These are phyloP conservation scores for Isoperla grammatica DNA, from an alignment of 2,888 invertebrate genomes.

Conservation along the genomic window DNA sequence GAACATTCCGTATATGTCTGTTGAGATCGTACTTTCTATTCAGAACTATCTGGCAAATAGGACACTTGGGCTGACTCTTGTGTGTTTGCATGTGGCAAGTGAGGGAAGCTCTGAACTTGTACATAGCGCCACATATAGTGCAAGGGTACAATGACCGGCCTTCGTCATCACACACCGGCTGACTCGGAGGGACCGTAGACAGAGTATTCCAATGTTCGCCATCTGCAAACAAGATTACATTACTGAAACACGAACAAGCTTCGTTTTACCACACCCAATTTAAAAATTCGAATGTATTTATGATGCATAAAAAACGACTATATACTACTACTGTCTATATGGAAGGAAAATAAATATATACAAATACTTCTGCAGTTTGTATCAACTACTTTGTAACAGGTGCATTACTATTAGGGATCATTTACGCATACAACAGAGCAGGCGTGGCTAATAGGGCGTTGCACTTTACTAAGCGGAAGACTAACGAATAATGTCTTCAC, in stretches of 20 bases:
- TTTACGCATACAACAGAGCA: too few relatives aligned
- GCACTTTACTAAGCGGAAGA: too few relatives aligned
- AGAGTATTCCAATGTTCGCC: background rate
- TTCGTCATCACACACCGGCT: background rate
- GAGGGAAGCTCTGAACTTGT: conserved; percentile 23
- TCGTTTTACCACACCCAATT: too few relatives aligned
- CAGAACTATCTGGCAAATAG: conserved; percentile 27
- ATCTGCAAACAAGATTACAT: conserved; percentile 8
- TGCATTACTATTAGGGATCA: too few relatives aligned
- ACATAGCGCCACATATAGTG: conserved; percentile 21
- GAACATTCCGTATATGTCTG: conserved; percentile 25
- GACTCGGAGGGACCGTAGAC: background rate
- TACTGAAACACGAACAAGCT: background rate
- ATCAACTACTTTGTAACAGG: too few relatives aligned
- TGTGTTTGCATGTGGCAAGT: conserved; percentile 26
- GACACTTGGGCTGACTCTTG: conserved; percentile 24
- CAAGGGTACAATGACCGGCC: conserved; percentile 10
- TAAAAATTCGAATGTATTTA: too few relatives aligned
- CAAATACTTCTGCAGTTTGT: too few relatives aligned
- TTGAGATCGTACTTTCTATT: conserved; percentile 28
- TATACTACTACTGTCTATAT: too few relatives aligned
- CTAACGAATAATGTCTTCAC: too few relatives aligned
- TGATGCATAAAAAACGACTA: too few relatives aligned
- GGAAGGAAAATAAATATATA: too few relatives aligned
- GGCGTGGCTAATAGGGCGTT: too few relatives aligned